Evolutionary conservation across 1,140 invertebrate species (phyloP).

Genomic region (Dufourea novaeangliae): DNA sequence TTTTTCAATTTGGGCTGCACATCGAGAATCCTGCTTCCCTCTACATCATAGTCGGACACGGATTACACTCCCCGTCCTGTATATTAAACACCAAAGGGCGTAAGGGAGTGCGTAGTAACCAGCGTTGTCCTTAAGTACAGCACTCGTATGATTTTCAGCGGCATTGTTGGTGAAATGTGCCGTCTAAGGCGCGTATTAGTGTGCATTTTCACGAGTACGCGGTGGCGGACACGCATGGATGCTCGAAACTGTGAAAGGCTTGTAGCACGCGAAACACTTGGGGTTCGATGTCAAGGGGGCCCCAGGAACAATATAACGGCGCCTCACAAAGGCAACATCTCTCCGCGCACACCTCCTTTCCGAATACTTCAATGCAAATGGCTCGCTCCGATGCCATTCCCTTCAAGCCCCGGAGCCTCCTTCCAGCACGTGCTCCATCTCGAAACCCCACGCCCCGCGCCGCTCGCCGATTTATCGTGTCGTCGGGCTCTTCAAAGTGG

Average conservation of each 20-base stretch:
- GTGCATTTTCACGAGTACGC: constrained; percentile 8
- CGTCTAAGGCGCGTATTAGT: not conserved
- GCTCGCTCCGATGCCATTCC: constrained; percentile 6
- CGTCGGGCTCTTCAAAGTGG: not conserved
- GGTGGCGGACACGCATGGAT: not conserved
- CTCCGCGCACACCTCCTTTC: not conserved
- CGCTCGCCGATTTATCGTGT: not conserved
- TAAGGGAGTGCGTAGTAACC: not conserved
- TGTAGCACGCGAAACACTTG: constrained; percentile 7
- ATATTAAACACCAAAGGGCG: not conserved
- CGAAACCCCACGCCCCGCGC: not conserved
- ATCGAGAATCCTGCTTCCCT: too few species aligned
- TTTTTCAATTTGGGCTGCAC: too few species aligned
- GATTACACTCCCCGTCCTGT: not conserved
- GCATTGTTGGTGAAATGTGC: constrained; percentile 32
- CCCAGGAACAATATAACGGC: constrained; percentile 51
- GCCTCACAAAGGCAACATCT: constrained; percentile 15
- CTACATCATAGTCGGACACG: too few species aligned
- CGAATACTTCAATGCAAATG: constrained; percentile 52
- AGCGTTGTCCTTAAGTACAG: constrained; percentile 2
- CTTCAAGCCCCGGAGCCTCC: not conserved
- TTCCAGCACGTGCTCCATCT: not conserved
- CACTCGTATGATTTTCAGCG: constrained; percentile 24
- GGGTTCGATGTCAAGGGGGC: constrained; percentile 41
- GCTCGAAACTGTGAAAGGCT: constrained; percentile 20